Percentiles rank a stretch among this genome's conserved stretches.
These are phyloP conservation scores for Hippocampus zosterae DNA, from an alignment of 2,113 vertebrate species.

Conservation along the genomic window DNA sequence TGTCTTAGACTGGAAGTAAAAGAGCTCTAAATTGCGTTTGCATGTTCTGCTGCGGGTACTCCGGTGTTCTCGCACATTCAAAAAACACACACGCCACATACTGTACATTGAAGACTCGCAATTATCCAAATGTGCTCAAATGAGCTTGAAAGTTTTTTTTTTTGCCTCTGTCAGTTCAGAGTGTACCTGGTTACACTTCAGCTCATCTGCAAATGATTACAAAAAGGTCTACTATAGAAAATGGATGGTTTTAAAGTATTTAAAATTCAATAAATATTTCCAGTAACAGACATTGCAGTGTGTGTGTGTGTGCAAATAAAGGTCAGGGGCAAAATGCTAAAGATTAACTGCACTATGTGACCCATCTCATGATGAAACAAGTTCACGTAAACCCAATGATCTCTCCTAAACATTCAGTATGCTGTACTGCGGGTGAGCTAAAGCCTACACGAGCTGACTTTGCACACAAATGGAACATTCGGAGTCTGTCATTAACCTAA, in stretches of 20 bases:
- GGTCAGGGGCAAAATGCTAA: constrained; percentile 7
- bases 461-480: no score
- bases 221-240: neutral
- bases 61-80: no score
- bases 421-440: no score
- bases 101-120: no score
- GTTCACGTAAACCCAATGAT: neutral
- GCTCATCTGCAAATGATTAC: neutral
- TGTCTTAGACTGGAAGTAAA: neutral
- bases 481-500: no score
- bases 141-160: no score
- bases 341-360: constrained; percentile 5
- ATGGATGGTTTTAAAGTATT: neutral
- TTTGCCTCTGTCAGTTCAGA: no score
- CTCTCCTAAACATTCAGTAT: neutral
- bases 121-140: no score
- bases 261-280: no score
- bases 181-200: no score
- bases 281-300: neutral
- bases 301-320: neutral
- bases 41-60: neutral
- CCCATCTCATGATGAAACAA: neutral
- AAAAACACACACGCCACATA: no score
- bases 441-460: no score
- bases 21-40: neutral